Evolutionary conservation across 2,797 vertebrate species (phyloP), one percentile per base, ranked within the genome.

Genomic region (Discoglossus pictus): DNA sequence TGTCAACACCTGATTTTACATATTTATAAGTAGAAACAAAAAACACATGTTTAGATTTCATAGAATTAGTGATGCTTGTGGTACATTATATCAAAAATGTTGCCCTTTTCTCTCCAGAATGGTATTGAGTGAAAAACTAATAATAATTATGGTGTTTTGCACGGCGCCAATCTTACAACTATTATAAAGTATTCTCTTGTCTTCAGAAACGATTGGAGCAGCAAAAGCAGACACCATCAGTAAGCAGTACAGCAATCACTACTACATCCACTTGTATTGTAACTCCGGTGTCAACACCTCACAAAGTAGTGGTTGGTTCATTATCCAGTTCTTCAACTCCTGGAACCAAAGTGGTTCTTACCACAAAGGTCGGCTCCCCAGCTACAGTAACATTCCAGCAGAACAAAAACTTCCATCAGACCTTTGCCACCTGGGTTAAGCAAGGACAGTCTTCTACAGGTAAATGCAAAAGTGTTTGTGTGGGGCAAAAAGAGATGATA

Each of bases 321-420:
- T 77, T 97, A 68, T 82, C 92, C 10, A 91, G 93, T 73, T 89
- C 92, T 1, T 91, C 94, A 35, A 90, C 91, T 38, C 79, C 93
- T 1, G 92, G 80, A 78, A 86, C 96, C 61, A 99, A 99, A 85
- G 93, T 98, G 77, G 92, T 99, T 0, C 91, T 98, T 23, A 88
- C 95, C 64, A 93, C 94, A 47, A 98, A 98, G 86, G 92, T 98
- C 75, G 93, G 92, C 20, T 94, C 92, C 78, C 95, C 96, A 5
- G 85, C 94, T 1, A 83, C 90, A 58, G 94, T 99, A 68, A 95
- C 96, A 89, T 99, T 98, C 92, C 97, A 99, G 71, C 95, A 94
- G 82, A 96, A 91, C 83, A 98, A 98, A 84, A 99, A 95, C 84
- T 97, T 98, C 82, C 97, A 98, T 73, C 96, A 99, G 39, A 96